These are phyloP conservation scores for Coptodon rendalli DNA, from an alignment of 2,113 vertebrate species.

Conservation along the genomic window DNA sequence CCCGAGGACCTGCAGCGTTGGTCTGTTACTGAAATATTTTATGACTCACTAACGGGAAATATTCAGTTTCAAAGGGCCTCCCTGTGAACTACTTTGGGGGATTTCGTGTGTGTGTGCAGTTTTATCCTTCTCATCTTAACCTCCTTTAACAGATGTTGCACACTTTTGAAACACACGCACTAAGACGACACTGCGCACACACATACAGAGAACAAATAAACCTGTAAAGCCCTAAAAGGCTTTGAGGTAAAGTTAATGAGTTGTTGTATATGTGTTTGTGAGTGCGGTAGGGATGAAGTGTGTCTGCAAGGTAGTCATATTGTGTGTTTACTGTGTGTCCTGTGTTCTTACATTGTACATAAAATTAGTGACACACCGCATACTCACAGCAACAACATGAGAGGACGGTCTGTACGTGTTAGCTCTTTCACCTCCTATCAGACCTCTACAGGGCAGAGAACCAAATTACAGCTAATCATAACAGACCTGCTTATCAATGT, in stretches of 20 bases:
- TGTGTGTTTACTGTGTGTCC: not conserved
- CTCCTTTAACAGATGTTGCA: not conserved
- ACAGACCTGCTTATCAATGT: not conserved
- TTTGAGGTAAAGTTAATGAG: not conserved
- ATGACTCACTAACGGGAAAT: slow-evolving; percentile 10
- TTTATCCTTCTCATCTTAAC: not conserved
- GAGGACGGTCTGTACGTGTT: not conserved
- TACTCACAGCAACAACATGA: not conserved
- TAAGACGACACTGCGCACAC: not conserved
- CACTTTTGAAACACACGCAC: not conserved
- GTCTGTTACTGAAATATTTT: not conserved
- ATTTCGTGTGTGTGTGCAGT: not conserved
- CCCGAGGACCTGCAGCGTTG: not conserved
- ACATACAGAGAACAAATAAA: not conserved
- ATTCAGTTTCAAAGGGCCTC: not conserved
- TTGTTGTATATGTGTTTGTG: not conserved
- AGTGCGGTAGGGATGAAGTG: not conserved
- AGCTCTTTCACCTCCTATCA: not conserved
- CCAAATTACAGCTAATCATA: not conserved
- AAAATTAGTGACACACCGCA: not conserved
- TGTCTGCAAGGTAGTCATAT: not conserved
- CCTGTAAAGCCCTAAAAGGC: not conserved
- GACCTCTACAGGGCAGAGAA: not conserved
- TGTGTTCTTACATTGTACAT: not conserved
- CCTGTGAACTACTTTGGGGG: not conserved